Base-by-base conservation (phyloP, 2,888 invertebrate species). In the Ypsolopha scabrella region DNA sequence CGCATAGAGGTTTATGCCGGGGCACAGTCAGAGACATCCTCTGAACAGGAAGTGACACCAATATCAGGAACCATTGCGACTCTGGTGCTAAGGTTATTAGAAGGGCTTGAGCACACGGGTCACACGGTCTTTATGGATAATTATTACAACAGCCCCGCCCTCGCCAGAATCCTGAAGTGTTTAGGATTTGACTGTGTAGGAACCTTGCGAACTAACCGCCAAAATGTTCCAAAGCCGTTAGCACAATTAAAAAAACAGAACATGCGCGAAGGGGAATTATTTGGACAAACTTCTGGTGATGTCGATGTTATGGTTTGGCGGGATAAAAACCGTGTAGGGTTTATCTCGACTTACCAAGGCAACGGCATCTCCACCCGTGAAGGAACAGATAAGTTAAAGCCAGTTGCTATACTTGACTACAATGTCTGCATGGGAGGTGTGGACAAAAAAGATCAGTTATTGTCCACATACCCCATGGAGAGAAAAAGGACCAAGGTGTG, bases 261-360 rank as follows among this genome's bases (percentile, higher is more conserved):
- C 10, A 51, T 51, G 47, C 35, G 6, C 6, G 34, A 4, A 2
- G 51, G 38, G 8, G 33, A 51, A 9, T n/a, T 51, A 39, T 2
- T 41, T 9, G 55, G 53, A 7, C 52, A 52, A 53, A 55, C 58
- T 2, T 57, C 56, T 6, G 56, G 46, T 6, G 47, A 47, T 34
- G 51, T 46, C 1, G 46, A 51, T 13, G 6, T 51, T 73, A 53
- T 76, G 74, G 10, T 71, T 68, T 44, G 69, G 52, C 3, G 57
- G 54, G 8, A 52, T 37, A 48, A 24, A 9, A 48, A 37, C 39
- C 43, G 13, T 14, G 48, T 52, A 6, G 49, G 14, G n/a, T 38
- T 52, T 1, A 52, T 52, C n/a, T 52, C 52, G 24, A 52, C 52
- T 24, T 52, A 52, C 33, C 52, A n/a, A n/a, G n/a, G n/a, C n/a